phyloP scores from a whole-genome alignment of 2,113 vertebrate species.

The Notechis scutatus region DNA sequence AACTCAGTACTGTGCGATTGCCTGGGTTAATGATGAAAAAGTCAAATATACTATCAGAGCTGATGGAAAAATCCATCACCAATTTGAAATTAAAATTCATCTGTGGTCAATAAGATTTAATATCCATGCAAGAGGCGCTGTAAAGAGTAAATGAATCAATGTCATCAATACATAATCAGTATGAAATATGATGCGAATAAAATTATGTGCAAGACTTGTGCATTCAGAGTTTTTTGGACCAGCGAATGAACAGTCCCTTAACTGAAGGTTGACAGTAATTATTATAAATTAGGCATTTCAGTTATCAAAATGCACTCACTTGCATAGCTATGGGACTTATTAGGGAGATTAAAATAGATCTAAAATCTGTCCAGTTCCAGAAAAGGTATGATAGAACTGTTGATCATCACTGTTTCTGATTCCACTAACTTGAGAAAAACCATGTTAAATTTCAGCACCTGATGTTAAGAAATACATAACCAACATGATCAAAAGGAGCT shows the following conservation, averaged over 20 bases:
- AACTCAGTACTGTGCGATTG: slow-evolving; percentile 83
- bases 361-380: slow-evolving; percentile 71
- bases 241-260: slow-evolving; percentile 80
- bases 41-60: slow-evolving; percentile 89
- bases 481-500: slow-evolving; percentile 26
- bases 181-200: slow-evolving; percentile 89
- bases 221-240: slow-evolving; percentile 80
- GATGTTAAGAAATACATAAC: slow-evolving; percentile 41
- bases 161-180: slow-evolving; percentile 93
- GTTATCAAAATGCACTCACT: slow-evolving; percentile 85
- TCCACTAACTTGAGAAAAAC: slow-evolving; percentile 35
- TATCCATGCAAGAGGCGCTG: slow-evolving; percentile 86
- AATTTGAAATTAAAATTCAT: slow-evolving; percentile 95
- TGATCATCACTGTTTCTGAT: slow-evolving; percentile 61
- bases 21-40: slow-evolving; percentile 84
- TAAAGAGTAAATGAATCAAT: slow-evolving; percentile 90
- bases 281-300: slow-evolving; percentile 87
- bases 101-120: slow-evolving; percentile 94
- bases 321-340: slow-evolving; percentile 81
- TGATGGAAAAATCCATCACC: slow-evolving; percentile 94
- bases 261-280: slow-evolving; percentile 88
- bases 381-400: slow-evolving; percentile 73
- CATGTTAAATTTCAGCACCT: slow-evolving; percentile 40
- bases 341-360: slow-evolving; percentile 81
- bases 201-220: slow-evolving; percentile 84